phyloP scores from a whole-genome alignment of 92 coral and sea anemone species.

The Paragorgia papillata region DNA sequence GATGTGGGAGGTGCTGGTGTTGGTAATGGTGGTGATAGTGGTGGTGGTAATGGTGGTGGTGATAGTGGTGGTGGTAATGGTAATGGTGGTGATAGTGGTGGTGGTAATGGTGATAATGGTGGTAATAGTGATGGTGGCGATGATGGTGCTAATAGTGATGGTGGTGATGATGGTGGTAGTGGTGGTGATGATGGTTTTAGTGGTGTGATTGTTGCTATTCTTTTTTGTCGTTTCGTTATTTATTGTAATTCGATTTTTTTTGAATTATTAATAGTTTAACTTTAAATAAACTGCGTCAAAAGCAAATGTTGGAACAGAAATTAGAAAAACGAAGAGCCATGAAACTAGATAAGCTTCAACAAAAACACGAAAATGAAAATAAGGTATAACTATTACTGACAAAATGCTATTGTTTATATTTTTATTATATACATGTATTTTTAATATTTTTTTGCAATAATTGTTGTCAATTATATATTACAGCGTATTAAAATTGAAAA shows the following conservation, averaged over 20 bases:
- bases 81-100: too few relatives aligned
- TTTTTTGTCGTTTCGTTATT: not conserved
- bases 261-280: constrained; percentile 65
- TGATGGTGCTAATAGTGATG: too few relatives aligned
- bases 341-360: constrained; percentile 72
- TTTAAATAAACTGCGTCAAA: constrained; percentile 87
- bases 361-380: constrained; percentile 75
- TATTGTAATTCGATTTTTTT: not conserved
- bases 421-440: too few relatives aligned
- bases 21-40: too few relatives aligned
- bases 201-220: not conserved
- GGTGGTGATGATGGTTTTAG: not conserved
- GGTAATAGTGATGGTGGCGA: too few relatives aligned
- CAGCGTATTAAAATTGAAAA: constrained; percentile 33
- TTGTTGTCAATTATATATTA: constrained; percentile 3
- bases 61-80: too few relatives aligned
- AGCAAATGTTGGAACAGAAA: constrained; percentile 81
- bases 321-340: constrained; percentile 72
- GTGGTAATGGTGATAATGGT: too few relatives aligned
- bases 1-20: too few relatives aligned
- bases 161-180: too few relatives aligned
- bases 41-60: too few relatives aligned
- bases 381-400: constrained; percentile 52
- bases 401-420: too few relatives aligned
- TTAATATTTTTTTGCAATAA: too few relatives aligned